Percentiles rank a stretch among this genome's conserved stretches.
Evolutionary conservation across 2,888 invertebrate genomes (phyloP).

Genomic region (Tuta absoluta): DNA sequence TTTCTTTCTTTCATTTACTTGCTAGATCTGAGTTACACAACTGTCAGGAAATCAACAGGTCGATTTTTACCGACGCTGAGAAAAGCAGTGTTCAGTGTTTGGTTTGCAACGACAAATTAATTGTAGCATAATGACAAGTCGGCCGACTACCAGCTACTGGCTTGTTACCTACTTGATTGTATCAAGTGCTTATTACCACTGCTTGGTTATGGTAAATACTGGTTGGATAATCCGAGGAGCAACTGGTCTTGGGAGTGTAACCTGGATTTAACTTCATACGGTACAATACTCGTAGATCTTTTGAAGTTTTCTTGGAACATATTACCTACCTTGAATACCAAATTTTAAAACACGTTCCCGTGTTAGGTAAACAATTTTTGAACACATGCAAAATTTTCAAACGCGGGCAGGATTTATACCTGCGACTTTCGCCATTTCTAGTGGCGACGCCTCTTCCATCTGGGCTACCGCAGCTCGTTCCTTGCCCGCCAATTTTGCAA

Average conservation of each 20-base stretch:
- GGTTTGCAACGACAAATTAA: constrained; percentile 66
- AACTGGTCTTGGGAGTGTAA: background rate
- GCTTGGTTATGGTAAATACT: constrained; percentile 19
- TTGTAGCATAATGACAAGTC: constrained; percentile 67
- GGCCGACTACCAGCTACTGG: constrained; percentile 32
- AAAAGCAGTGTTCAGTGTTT: constrained; percentile 43
- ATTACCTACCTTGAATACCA: too few species aligned
- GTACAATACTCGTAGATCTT: background rate
- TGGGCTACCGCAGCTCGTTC: too few species aligned
- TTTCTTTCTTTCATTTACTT: too few species aligned
- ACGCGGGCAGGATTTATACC: too few species aligned
- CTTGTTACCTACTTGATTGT: constrained; percentile 21
- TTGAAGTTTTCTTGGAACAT: too few species aligned
- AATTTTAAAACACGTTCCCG: too few species aligned
- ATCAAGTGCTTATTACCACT: constrained; percentile 24
- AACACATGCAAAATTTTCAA: too few species aligned
- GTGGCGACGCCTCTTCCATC: too few species aligned
- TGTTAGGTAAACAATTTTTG: too few species aligned
- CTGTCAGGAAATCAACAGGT: background rate
- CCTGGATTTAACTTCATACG: background rate
- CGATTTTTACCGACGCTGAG: background rate
- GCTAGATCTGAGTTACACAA: background rate
- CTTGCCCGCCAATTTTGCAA: too few species aligned
- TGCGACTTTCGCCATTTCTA: too few species aligned
- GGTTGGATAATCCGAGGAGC: constrained; percentile 21